A percentile compares a stretch with the other conserved stretches of the same genome.
These are phyloP conservation scores for Perognathus longimembris DNA, from an alignment of 2,113 vertebrate species.

Conservation along the genomic window DNA sequence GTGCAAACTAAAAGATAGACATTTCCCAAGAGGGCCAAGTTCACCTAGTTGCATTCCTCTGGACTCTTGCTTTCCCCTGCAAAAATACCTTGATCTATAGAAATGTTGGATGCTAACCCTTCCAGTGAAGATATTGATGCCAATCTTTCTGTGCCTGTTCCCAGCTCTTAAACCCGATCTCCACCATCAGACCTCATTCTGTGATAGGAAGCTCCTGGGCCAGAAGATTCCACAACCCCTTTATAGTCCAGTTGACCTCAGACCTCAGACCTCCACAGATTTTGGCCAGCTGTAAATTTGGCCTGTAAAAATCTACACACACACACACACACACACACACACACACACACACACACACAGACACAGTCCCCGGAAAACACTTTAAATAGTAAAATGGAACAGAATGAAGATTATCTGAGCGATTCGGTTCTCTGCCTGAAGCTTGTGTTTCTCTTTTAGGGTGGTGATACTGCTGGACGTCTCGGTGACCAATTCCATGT, in stretches of 20 bases:
- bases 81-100: not conserved
- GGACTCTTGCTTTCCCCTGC: not conserved
- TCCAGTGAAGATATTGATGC: not conserved
- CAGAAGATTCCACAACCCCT: not conserved
- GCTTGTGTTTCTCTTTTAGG: conserved; percentile 82
- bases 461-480: conserved; percentile 90
- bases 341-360: too few species aligned
- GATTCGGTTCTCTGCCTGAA: conserved; percentile 21
- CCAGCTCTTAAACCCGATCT: not conserved
- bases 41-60: not conserved
- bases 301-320: not conserved
- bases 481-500: conserved; percentile 84
- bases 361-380: conserved; percentile 70
- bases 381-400: conserved; percentile 77
- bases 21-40: not conserved
- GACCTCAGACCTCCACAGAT: not conserved
- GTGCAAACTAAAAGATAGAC: not conserved
- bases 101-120: not conserved
- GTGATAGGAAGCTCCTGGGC: not conserved
- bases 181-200: not conserved
- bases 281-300: conserved; percentile 19
- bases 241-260: not conserved
- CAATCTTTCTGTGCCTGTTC: not conserved
- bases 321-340: too few species aligned
- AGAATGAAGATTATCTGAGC: conserved; percentile 62